Evolutionary conservation across 2,113 vertebrate genomes (phyloP), one percentile per base, ranked within the genome.

Genomic region (Percina caprodes): DNA sequence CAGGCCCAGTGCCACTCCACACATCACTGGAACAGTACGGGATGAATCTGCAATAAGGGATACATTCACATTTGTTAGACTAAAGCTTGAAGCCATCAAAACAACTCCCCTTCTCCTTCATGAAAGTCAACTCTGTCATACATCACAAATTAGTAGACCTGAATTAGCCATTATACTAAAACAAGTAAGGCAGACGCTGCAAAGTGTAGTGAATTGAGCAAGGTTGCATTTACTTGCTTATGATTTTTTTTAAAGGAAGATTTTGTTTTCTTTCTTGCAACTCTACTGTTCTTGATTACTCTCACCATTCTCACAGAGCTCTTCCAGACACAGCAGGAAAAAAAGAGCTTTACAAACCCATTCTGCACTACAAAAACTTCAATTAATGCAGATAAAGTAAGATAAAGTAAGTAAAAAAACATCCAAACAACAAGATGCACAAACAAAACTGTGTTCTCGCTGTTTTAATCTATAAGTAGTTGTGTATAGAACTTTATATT

Each of bases 11-110:
- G 21, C 96, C 96, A 69, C 94, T 96, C 96, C 96, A 96, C 45
- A 96, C 94, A 85, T 96, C 96, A 69, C 96, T 97, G 66, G 96
- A 96, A 90, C 96, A 97, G 75, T 97, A 97, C 1, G 96, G 96
- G 58, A 97, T 93, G 88, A 96, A 95, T 84, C 96, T 97, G 72
- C 59, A 79, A n/a, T 39, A 58, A 82, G 30, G 52, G 30, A 77
- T n/a, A 69, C 26, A 81, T 19, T 68, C 12, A 58, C n/a, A 79
- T 56, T 59, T 52, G 59, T 76, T 68, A 69, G n/a, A 63, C 48
- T 67, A 26, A 69, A 86, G 45, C 60, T 58, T 58, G 30, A 79
- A 13, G 35, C 21, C 15, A 26, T 62, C 26, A 68, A 46, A 23
- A 73, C 21, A 69, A 23, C 4, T 46, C 49, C 8, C 45, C 48